phyloP scores from a whole-genome alignment of 2,797 vertebrate species.

The Urophycis tenuis region DNA sequence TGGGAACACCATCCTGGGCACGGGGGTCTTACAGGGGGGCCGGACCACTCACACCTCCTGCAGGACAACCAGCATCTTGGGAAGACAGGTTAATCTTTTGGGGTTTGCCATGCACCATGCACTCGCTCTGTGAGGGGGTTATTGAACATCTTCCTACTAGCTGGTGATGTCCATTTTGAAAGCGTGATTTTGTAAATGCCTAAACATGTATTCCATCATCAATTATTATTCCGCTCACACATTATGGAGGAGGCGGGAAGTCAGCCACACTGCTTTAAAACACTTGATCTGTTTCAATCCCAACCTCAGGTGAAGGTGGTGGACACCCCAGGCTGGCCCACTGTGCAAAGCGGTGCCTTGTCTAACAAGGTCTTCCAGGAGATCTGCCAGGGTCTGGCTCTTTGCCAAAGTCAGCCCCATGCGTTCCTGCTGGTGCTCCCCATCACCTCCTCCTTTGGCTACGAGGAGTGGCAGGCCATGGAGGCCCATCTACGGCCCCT shows the following conservation, averaged over 20 bases:
- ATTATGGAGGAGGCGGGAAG: too few species aligned
- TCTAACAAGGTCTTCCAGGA: conserved; percentile 25
- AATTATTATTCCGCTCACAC: too few species aligned
- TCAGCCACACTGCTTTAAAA: too few species aligned
- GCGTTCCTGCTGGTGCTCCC: conserved; percentile 46
- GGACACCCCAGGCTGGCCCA: conserved; percentile 49
- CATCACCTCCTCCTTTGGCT: conserved; percentile 17
- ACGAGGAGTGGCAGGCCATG: conserved; percentile 28
- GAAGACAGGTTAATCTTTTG: conserved; percentile 19
- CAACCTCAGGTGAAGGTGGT: conserved; percentile 41
- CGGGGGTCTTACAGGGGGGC: conserved; percentile 21
- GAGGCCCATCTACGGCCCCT: conserved; percentile 34
- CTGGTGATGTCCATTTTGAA: too few species aligned
- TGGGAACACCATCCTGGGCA: conserved; percentile 45
- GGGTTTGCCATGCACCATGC: neutral
- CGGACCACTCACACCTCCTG: conserved; percentile 25
- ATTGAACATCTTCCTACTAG: too few species aligned
- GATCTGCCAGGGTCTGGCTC: conserved; percentile 24
- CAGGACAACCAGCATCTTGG: neutral
- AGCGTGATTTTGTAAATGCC: too few species aligned
- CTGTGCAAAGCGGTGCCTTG: neutral
- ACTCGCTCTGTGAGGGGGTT: too few species aligned
- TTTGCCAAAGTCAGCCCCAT: conserved; percentile 31
- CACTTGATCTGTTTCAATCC: too few species aligned
- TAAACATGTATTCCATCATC: too few species aligned